These are phyloP conservation scores for Fulmarus glacialis DNA, from an alignment of 2,113 vertebrate genomes.

Conservation along the genomic window DNA sequence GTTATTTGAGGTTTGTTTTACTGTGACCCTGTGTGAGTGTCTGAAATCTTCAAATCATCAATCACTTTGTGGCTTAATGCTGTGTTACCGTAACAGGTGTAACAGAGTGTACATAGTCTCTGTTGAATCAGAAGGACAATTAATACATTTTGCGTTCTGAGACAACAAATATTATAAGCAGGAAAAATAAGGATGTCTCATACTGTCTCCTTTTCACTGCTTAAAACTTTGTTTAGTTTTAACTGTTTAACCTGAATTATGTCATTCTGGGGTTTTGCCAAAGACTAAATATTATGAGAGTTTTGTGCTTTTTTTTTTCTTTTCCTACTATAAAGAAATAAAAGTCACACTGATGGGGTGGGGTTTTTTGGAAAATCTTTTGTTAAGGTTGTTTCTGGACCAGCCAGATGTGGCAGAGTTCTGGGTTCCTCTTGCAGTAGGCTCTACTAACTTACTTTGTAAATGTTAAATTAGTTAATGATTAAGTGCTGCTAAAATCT, in stretches of 20 bases:
- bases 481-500: no score
- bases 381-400: not conserved
- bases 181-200: not conserved
- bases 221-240: not conserved
- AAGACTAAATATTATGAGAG: not conserved
- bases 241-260: not conserved
- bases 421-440: not conserved
- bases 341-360: not conserved
- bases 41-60: not conserved
- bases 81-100: not conserved
- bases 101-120: not conserved
- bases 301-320: not conserved
- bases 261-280: not conserved
- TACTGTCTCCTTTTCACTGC: not conserved
- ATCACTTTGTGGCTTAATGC: not conserved
- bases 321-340: not conserved
- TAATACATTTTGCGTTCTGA: not conserved
- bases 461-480: no score
- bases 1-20: not conserved
- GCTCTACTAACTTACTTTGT: no score
- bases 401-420: not conserved
- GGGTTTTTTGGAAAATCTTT: accelerated
- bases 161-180: not conserved
- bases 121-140: not conserved
- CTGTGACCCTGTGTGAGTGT: not conserved